These are phyloP conservation scores for Stomatorhinus ivindoensis DNA, from an alignment of 2,113 vertebrate species.

Conservation along the genomic window DNA sequence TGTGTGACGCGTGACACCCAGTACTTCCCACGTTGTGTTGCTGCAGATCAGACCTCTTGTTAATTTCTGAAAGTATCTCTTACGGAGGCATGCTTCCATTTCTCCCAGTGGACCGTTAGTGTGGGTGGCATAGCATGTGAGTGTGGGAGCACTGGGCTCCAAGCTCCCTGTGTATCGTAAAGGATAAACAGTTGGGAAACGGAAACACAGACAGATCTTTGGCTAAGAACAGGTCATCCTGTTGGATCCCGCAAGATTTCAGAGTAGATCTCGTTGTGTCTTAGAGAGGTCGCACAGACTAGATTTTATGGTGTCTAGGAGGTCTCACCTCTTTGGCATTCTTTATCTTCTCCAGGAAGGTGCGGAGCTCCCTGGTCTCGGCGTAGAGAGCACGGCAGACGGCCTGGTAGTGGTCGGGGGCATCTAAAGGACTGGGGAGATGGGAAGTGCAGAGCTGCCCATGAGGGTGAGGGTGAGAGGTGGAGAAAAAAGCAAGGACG, in stretches of 20 bases:
- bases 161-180: background rate
- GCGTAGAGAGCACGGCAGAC: conserved; percentile 94
- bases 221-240: background rate
- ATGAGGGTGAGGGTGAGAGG: conserved; percentile 21
- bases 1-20: background rate
- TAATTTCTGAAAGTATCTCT: background rate
- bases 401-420: conserved; percentile 85
- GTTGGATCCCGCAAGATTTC: background rate
- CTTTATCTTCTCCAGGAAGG: conserved; percentile 92
- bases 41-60: background rate
- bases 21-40: background rate
- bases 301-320: background rate
- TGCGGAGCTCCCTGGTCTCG: conserved; percentile 87
- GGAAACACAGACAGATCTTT: background rate
- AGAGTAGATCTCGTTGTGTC: background rate
- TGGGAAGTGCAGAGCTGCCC: conserved; percentile 79
- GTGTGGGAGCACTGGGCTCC: background rate
- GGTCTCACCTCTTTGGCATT: conserved; percentile 87
- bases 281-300: background rate
- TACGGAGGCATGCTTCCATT: background rate
- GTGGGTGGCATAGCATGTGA: background rate
- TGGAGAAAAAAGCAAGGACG: background rate
- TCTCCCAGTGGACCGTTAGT: background rate
- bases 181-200: background rate
- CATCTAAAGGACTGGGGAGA: conserved; percentile 75